A percentile compares a stretch with the other conserved stretches of the same genome.
Evolutionary conservation across 30 jellyfish, hydroid and myxozoan genomes (phyloP).

Genomic region (Aurelia coerulea): DNA sequence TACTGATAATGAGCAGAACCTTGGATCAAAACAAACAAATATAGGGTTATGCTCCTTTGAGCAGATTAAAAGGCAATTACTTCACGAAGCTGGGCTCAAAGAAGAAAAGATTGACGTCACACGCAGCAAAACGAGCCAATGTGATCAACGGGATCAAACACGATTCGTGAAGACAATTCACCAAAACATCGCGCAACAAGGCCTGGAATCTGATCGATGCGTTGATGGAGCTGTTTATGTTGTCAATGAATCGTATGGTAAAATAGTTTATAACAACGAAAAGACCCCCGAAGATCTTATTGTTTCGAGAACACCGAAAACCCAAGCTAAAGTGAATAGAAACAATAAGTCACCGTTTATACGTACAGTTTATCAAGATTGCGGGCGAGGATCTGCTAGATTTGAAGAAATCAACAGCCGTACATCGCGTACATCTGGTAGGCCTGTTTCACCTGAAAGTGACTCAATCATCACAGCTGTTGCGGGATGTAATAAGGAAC

Average conservation of each 20-base stretch:
- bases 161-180: constrained; percentile 26
- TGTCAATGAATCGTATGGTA: constrained; percentile 21
- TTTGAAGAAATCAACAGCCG: constrained; percentile 13
- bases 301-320: constrained; percentile 25
- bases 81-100: constrained; percentile 27
- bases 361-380: constrained; percentile 52
- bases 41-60: constrained; percentile 18
- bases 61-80: constrained; percentile 42
- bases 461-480: constrained; percentile 63
- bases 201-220: background rate
- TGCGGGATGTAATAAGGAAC: constrained; percentile 26
- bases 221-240: constrained; percentile 4
- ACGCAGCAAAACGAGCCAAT: background rate
- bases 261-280: constrained; percentile 10
- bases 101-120: constrained; percentile 32
- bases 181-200: constrained; percentile 5
- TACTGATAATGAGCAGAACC: too few species aligned
- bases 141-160: background rate
- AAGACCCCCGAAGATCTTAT: constrained; percentile 22
- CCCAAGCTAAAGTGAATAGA: background rate
- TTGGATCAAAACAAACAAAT: background rate
- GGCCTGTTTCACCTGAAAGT: constrained; percentile 60
- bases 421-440: constrained; percentile 36
- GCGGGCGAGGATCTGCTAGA: constrained; percentile 2
- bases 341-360: constrained; percentile 41